Conservation (phyloP, 2,797 vertebrate genomes). For the Microctenopoma lineatum region DNA sequence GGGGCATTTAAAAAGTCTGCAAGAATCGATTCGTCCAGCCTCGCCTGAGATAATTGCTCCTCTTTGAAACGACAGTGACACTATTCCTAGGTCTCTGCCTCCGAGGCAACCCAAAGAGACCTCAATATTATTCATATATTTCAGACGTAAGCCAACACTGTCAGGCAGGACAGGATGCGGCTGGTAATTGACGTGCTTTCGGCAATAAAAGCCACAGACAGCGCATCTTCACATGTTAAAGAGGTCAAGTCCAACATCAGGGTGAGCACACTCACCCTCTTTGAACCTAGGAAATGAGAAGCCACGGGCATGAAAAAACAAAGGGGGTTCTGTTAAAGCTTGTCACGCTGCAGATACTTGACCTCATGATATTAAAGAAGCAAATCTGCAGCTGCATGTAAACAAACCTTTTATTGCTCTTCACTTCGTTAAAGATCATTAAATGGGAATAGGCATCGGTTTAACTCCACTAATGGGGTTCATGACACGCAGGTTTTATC, state of each 20-base stretch:
- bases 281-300: constrained; percentile 65
- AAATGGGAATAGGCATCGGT: constrained; percentile 15
- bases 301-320: constrained; percentile 61
- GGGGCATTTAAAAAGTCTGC: constrained; percentile 73
- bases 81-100: constrained; percentile 60
- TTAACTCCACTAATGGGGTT: constrained; percentile 31
- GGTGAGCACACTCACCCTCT: constrained; percentile 46
- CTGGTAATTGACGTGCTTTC: constrained; percentile 54
- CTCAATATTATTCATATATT: constrained; percentile 55
- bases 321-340: constrained; percentile 57
- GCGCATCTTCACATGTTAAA: constrained; percentile 34
- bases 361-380: constrained; percentile 59
- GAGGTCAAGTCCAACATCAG: constrained; percentile 43
- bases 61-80: constrained; percentile 71
- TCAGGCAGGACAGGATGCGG: constrained; percentile 26
- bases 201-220: constrained; percentile 39
- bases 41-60: constrained; percentile 73
- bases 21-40: constrained; percentile 76
- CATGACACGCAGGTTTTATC: constrained; percentile 19
- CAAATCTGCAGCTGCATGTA: constrained; percentile 29
- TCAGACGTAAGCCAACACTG: constrained; percentile 28
- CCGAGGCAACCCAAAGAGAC: constrained; percentile 43
- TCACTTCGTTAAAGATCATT: constrained; percentile 41
- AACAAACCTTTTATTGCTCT: constrained; percentile 57
- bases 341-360: constrained; percentile 56